Base-by-base conservation (phyloP, 2,888 invertebrate genomes). In the Incurvaria masculella region DNA sequence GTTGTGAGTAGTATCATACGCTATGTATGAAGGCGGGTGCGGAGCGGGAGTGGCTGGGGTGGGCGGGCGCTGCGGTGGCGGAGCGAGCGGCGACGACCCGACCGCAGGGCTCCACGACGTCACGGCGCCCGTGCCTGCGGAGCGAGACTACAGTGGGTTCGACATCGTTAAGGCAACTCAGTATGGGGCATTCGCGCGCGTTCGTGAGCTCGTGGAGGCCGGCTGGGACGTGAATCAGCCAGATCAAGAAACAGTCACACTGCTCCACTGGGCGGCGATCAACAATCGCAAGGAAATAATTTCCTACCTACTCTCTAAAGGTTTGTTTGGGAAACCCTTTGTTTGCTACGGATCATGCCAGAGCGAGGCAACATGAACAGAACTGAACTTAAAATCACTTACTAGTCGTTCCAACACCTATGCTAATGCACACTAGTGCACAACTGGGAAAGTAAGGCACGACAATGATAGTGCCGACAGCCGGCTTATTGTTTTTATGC, bases 211-310 rank as follows among this genome's bases (percentile, higher is more conserved):
- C 23, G 83, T 98, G 4, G 96, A 97, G 61, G 87, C 87, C 38
- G 97, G 97, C 2, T 91, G 89, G 75, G 92, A 97, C 76, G 94
- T 97, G 14, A 97, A 97, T 70, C 88, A 91, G 64, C 89, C 94
- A 42, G 98, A 99, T 69, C 82, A 84, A 55, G 98, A 99, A 71
- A 96, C 95, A 44, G 97, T 99, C 48, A 96, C 97, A 2, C 75
- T 99, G 45, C 79, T 99, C n/a, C 99, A 99, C 69, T 99, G 99
- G 99, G 98, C 98, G 33, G 91, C 98, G 17, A 99, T 99, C 63
- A 99, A 99, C 72, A 98, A 98, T 79, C 83, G 97, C 49, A 84
- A 87, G 56, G 95, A 97, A 60, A 91, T 98, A 58, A 93, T 97
- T 49, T 86, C 87, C 61, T 96, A 89, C 72, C 88, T 91, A 60